phyloP scores from a whole-genome alignment of 2,888 invertebrate genomes.

The Neuroscelio doddi region DNA sequence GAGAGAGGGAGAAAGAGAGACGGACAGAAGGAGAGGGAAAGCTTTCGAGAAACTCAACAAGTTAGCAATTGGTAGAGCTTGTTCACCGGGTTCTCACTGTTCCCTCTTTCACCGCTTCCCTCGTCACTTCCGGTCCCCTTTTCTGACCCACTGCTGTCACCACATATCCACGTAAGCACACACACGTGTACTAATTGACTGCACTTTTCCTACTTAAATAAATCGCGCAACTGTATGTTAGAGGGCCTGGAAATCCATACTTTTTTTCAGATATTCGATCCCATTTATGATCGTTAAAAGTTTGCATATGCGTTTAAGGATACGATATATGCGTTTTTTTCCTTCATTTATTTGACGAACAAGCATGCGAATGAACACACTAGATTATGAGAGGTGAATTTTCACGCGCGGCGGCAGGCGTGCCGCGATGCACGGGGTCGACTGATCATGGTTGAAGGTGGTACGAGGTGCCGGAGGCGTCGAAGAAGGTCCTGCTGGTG shows the following conservation, averaged over 20 bases:
- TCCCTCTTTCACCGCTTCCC: constrained; percentile 14
- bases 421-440: constrained; percentile 72
- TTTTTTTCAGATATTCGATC: neutral
- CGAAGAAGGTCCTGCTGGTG: constrained; percentile 52
- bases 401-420: constrained; percentile 66
- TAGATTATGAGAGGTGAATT: constrained; percentile 22
- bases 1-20: constrained; percentile 18
- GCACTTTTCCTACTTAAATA: neutral
- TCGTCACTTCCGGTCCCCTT: constrained; percentile 21
- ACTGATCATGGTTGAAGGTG: constrained; percentile 64
- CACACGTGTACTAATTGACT: neutral
- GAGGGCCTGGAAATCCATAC: neutral
- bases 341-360: constrained; percentile 6
- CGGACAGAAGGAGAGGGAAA: constrained; percentile 17
- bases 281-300: neutral
- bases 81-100: constrained; percentile 17
- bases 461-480: constrained; percentile 53
- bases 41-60: constrained; percentile 54
- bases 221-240: constrained; percentile 9
- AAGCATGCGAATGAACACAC: constrained; percentile 13
- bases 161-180: constrained; percentile 19
- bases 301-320: neutral
- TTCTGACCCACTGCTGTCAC: constrained; percentile 18
- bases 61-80: constrained; percentile 52
- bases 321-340: neutral